A percentile compares a stretch with the other conserved stretches of the same genome.
phyloP scores from a whole-genome alignment of 2,888 invertebrate species.

The Parnassius apollo region DNA sequence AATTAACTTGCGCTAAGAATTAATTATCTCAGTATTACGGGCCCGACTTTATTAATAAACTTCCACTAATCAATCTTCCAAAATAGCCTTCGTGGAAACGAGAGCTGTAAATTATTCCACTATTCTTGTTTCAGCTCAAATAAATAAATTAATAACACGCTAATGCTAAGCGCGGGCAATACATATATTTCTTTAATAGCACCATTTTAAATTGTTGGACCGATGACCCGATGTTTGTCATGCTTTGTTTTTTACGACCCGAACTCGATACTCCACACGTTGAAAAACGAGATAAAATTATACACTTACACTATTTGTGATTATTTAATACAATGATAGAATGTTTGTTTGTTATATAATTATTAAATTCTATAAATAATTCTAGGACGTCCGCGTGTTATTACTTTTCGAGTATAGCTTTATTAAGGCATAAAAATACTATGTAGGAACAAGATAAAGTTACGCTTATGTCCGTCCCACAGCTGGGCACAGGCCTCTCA shows the following conservation, averaged over 20 bases:
- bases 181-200: constrained; percentile 16
- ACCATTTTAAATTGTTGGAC: constrained; percentile 1
- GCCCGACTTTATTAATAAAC: constrained; percentile 76
- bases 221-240: constrained; percentile 12
- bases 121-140: constrained; percentile 15
- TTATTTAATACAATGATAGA: no score
- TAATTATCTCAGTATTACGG: constrained; percentile 76
- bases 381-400: no score
- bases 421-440: no score
- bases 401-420: no score
- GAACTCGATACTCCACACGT: constrained; percentile 9
- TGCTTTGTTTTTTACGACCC: constrained; percentile 6
- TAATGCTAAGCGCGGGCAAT: constrained; percentile 17
- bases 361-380: no score
- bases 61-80: constrained; percentile 75
- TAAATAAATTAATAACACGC: constrained; percentile 24
- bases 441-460: no score
- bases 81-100: constrained; percentile 39
- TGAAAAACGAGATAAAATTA: not conserved
- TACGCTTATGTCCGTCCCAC: no score
- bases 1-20: constrained; percentile 77
- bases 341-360: no score
- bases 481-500: no score
- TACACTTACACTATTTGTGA: no score
- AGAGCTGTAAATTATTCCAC: constrained; percentile 23